Evolutionary conservation across 2,888 invertebrate genomes (phyloP), one percentile per base, ranked within the genome.

Genomic region (Toxonevra muliebris): DNA sequence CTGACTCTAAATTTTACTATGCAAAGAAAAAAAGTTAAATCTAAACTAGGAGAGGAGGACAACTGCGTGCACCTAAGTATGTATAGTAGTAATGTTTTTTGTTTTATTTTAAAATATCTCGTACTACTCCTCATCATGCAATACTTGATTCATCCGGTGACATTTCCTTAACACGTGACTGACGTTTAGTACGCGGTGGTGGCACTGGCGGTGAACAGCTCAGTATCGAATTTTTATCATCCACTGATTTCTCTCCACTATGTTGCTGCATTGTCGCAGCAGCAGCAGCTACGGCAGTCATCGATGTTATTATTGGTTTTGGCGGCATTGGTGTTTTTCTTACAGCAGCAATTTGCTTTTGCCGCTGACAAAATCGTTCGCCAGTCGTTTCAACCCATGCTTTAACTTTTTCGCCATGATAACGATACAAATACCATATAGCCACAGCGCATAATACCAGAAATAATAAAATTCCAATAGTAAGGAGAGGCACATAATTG

Each of bases 351-450:
- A 66, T 65, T 5, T 69, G 70, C 11, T 61, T 65, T 13, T 72
- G 64, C 19, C 69, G 70, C 53, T 74, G 72, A 57, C 76, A 74
- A 12, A 71, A 73, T 40, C 71, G 41, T 54, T 61, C 61, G 1
- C 40, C 41, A 17, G 62, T 53, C 12, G 59, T 8, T 2, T 67
- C 65, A 30, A 68, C 17, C 71, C 65, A 70, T 73, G 86, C 87
- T 84, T 91, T 91, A 75, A 92, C 88, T 74, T 88, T 88, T 80
- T 88, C 88, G 77, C 91, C 89, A 84, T 91, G 90, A 87, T 92
- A 92, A 81, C 91, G 92, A 84, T 93, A 92, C 78, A 91, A 86
- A 84, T 92, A 93, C 76, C 93, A 87, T 69, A 90, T 88, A 71
- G 89, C 90, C 79, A 93, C 87, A 74, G 88, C 85, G 69, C 89